A percentile compares a stretch with the other conserved stretches of the same genome.
Evolutionary conservation across 2,113 vertebrate species (phyloP).

Genomic region (Anser brachyrhynchus): DNA sequence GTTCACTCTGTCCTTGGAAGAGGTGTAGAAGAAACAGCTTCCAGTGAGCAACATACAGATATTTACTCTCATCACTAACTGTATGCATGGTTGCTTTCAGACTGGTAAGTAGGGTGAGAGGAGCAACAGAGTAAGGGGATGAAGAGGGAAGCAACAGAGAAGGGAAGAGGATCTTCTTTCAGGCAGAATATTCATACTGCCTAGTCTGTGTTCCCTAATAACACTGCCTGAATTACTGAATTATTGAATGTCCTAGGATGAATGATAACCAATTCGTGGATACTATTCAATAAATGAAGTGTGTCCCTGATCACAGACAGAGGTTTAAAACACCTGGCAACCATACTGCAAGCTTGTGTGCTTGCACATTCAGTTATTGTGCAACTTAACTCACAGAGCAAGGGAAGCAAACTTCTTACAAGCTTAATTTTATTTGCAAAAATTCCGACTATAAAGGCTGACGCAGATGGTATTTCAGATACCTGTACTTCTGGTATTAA

Average conservation of each 20-base stretch:
- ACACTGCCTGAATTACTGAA: background rate
- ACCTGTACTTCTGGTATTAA: background rate
- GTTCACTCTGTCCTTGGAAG: background rate
- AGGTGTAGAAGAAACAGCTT: background rate
- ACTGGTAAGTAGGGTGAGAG: background rate
- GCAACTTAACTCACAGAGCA: background rate
- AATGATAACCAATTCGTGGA: background rate
- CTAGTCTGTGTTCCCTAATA: background rate
- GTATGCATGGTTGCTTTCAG: background rate
- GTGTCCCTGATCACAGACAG: background rate
- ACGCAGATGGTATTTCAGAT: background rate
- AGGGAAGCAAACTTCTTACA: background rate
- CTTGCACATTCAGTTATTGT: background rate
- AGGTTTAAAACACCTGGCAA: background rate
- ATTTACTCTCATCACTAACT: background rate
- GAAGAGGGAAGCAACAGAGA: background rate
- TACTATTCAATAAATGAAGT: background rate
- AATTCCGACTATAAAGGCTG: background rate
- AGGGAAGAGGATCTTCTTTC: background rate
- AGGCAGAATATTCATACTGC: background rate
- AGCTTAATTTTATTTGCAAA: background rate
- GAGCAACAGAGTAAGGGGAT: background rate
- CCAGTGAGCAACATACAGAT: background rate
- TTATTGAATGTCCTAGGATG: background rate
- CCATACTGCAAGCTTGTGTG: background rate